Conservation (phyloP, 2,888 invertebrate genomes). For the Clivina fossor region DNA sequence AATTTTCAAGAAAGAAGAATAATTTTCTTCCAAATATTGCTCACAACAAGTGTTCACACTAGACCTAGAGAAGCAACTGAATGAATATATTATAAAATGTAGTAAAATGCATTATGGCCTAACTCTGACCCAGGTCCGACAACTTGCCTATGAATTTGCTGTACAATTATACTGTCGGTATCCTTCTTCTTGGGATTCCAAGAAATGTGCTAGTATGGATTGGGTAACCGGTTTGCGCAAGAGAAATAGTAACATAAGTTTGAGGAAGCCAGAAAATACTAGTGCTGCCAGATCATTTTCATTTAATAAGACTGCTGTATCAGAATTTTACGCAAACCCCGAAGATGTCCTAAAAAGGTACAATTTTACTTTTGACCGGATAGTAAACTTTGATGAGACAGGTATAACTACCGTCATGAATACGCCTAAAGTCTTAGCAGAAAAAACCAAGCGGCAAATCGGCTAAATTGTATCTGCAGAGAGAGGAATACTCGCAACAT, state of each 20-base stretch:
- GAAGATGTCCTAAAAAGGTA: neutral
- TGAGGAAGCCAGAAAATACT: constrained; percentile 44
- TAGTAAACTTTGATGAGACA: constrained; percentile 6
- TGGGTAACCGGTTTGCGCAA: constrained; percentile 37
- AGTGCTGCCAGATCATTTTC: constrained; percentile 43
- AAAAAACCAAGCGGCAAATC: constrained; percentile 43
- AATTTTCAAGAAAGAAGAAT: neutral
- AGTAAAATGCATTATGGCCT: constrained; percentile 40
- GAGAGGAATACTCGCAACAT: constrained; percentile 39
- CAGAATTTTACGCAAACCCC: neutral
- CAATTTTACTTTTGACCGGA: neutral
- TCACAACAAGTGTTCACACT: neutral
- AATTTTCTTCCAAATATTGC: constrained; percentile 20
- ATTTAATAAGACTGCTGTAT: constrained; percentile 42
- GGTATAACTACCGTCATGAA: constrained; percentile 42
- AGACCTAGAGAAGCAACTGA: neutral
- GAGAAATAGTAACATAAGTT: constrained; percentile 37
- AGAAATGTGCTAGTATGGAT: constrained; percentile 36
- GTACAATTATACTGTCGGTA: constrained; percentile 39
- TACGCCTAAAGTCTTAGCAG: constrained; percentile 43
- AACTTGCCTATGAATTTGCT: constrained; percentile 37
- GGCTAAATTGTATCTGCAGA: constrained; percentile 40
- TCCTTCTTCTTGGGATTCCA: constrained; percentile 36
- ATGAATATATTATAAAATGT: neutral
- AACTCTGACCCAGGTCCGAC: constrained; percentile 26